phyloP scores from a whole-genome alignment of 2,797 vertebrate species.

The Pygocentrus nattereri region DNA sequence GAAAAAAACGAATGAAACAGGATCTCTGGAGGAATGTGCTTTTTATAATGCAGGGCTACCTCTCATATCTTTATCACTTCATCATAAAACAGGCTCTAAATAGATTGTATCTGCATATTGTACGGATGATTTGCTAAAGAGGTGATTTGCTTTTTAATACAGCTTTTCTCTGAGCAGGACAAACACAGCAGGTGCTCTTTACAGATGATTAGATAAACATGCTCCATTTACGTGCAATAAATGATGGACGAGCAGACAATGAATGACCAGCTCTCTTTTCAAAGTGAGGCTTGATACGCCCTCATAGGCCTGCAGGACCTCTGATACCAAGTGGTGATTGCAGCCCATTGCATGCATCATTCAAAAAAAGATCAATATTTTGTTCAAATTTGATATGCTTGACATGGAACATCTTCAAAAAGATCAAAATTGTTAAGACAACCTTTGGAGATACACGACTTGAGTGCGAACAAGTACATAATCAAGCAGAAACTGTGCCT shows the following conservation, averaged over 20 bases:
- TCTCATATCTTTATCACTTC: conserved; percentile 23
- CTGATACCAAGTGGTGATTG: conserved; percentile 43
- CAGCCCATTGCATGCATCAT: conserved; percentile 38
- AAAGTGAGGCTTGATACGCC: conserved; percentile 27
- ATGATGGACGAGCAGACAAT: conserved; percentile 40
- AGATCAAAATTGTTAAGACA: conserved; percentile 29
- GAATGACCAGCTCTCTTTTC: conserved; percentile 35
- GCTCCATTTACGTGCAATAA: conserved; percentile 40
- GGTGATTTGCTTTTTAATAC: conserved; percentile 55
- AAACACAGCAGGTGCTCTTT: conserved; percentile 53
- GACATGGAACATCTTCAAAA: conserved; percentile 35
- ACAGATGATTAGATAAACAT: conserved; percentile 53
- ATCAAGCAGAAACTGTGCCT: conserved; percentile 21
- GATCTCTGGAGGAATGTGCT: conserved; percentile 35
- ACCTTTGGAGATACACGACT: conserved; percentile 31
- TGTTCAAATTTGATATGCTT: conserved; percentile 37
- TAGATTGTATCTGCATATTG: conserved; percentile 18
- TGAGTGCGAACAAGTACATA: conserved; percentile 39
- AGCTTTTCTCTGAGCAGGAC: conserved; percentile 34
- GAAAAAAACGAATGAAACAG: not conserved
- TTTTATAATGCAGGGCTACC: conserved; percentile 13
- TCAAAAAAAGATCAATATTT: conserved; percentile 47
- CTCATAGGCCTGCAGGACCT: conserved; percentile 32
- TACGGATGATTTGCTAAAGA: conserved; percentile 46
- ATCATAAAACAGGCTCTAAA: conserved; percentile 18